These are phyloP conservation scores for Micromussa lordhowensis DNA, from an alignment of 92 coral and sea anemone genomes.

Conservation along the genomic window DNA sequence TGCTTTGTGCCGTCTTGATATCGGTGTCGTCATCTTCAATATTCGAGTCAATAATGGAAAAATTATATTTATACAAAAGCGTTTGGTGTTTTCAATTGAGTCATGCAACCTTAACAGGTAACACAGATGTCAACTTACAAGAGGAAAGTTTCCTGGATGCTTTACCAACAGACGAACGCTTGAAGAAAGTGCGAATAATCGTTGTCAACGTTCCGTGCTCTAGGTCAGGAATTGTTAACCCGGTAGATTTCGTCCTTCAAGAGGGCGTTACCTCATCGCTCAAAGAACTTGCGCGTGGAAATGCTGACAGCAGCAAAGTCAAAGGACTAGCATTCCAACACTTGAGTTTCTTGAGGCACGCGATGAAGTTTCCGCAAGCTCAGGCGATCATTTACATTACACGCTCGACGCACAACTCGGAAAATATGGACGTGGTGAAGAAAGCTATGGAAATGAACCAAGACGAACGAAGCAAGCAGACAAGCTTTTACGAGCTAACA, in stretches of 20 bases:
- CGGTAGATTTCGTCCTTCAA: constrained; percentile 94
- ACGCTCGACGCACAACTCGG: constrained; percentile 78
- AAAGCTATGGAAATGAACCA: constrained; percentile 80
- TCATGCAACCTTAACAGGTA: constrained; percentile 52
- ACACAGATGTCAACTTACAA: constrained; percentile 75
- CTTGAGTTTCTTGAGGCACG: constrained; percentile 82
- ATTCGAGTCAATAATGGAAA: neutral
- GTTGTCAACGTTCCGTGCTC: constrained; percentile 92
- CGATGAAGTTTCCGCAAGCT: constrained; percentile 86
- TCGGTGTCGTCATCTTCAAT: too few species aligned
- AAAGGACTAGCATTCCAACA: constrained; percentile 92
- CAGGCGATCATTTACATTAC: constrained; percentile 91
- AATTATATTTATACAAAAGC: neutral
- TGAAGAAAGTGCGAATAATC: constrained; percentile 80
- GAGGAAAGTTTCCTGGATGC: constrained; percentile 88
- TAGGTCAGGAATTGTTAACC: constrained; percentile 93
- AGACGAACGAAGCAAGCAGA: constrained; percentile 71
- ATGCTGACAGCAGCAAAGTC: constrained; percentile 69
- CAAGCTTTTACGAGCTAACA: constrained; percentile 67
- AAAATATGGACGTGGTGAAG: constrained; percentile 87
- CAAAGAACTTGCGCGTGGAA: constrained; percentile 87
- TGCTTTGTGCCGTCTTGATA: too few species aligned
- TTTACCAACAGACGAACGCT: constrained; percentile 91
- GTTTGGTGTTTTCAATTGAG: neutral
- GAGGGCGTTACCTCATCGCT: constrained; percentile 90